phyloP scores from a whole-genome alignment of 2,113 vertebrate species.

The Ramphastos sulfuratus region DNA sequence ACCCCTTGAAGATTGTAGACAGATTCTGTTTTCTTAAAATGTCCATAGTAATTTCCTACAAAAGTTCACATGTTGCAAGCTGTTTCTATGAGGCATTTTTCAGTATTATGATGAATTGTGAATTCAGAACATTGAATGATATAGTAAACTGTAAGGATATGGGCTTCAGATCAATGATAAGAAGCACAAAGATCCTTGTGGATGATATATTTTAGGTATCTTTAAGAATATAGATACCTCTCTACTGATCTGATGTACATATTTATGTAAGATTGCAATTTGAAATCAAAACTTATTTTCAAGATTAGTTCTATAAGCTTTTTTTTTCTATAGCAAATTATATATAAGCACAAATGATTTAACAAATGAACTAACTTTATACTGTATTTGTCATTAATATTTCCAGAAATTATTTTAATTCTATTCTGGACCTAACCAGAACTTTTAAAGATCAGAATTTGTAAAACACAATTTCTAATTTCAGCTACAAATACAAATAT shows the following conservation, averaged over 20 bases:
- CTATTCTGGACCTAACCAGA: not conserved
- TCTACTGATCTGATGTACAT: not conserved
- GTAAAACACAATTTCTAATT: not conserved
- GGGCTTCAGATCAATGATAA: not conserved
- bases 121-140: no score
- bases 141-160: not conserved
- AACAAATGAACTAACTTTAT: not conserved
- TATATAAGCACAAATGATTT: not conserved
- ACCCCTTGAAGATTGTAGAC: no score
- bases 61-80: no score
- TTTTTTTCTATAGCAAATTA: not conserved
- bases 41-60: no score
- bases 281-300: not conserved
- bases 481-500: not conserved
- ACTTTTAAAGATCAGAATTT: not conserved
- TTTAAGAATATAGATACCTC: not conserved
- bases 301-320: not conserved
- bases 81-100: no score
- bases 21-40: no score
- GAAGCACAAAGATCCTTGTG: rapidly evolving
- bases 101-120: no score
- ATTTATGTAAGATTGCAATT: not conserved
- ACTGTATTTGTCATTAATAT: no score
- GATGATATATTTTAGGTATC: no score
- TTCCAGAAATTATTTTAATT: not conserved